Percentiles rank a stretch among this genome's conserved stretches.
These are phyloP conservation scores for Listrodromus nycthemerus DNA, from an alignment of 2,888 invertebrate genomes.

Conservation along the genomic window DNA sequence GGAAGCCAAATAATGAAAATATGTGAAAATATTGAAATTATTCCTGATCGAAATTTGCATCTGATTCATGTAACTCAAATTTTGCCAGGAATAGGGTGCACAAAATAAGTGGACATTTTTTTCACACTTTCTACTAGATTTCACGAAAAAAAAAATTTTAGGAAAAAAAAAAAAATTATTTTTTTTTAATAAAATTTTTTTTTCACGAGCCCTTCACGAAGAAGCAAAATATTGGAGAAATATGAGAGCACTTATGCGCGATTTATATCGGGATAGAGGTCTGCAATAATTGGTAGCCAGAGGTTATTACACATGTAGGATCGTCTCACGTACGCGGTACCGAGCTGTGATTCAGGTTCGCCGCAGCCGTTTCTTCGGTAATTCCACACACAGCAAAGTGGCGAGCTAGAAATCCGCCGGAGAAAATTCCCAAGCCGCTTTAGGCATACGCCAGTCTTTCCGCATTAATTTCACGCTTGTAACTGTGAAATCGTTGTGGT, in stretches of 20 bases:
- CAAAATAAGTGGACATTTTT: neutral
- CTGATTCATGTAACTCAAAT: neutral
- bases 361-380: neutral
- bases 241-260: neutral
- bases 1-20: neutral
- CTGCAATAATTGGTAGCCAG: slow-evolving; percentile 2
- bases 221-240: neutral
- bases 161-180: too few relatives aligned
- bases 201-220: too few relatives aligned
- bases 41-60: neutral
- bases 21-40: neutral
- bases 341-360: slow-evolving; percentile 13
- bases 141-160: neutral
- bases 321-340: neutral
- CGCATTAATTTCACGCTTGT: slow-evolving; percentile 69
- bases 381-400: slow-evolving; percentile 27
- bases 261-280: neutral
- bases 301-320: neutral
- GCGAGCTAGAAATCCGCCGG: slow-evolving; percentile 5
- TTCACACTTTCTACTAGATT: neutral
- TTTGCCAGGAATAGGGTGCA: neutral
- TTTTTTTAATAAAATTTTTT: too few relatives aligned
- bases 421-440: slow-evolving; percentile 59
- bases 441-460: slow-evolving; percentile 44
- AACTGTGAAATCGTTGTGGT: slow-evolving; percentile 67